Evolutionary conservation across 2,888 invertebrate species (phyloP).

Genomic region (Drosophila suboccidentalis): DNA sequence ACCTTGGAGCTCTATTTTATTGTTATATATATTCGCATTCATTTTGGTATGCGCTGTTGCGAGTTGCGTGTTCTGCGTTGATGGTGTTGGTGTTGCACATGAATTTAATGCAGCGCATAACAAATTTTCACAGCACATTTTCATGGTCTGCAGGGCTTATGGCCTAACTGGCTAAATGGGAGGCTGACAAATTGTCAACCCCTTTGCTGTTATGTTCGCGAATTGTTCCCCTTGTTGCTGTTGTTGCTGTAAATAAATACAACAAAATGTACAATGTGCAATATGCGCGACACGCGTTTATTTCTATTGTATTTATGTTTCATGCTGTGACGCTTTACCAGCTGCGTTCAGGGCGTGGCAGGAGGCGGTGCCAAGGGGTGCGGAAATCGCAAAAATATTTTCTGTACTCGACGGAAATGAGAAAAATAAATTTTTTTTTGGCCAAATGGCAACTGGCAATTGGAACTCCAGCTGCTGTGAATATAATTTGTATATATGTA

Average conservation of each 20-base stretch:
- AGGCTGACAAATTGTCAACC: conserved; percentile 78
- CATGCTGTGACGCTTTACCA: conserved; percentile 60
- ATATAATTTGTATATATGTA: conserved; percentile 58
- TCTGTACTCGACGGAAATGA: conserved; percentile 75
- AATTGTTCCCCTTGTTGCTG: conserved; percentile 12
- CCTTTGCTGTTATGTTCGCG: conserved; percentile 14
- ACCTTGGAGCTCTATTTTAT: conserved; percentile 50
- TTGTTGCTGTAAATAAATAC: conserved; percentile 64
- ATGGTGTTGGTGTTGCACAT: conserved; percentile 52
- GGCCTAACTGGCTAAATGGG: conserved; percentile 79
- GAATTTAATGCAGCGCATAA: conserved; percentile 76
- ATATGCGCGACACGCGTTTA: conserved; percentile 79
- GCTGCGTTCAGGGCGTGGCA: background rate
- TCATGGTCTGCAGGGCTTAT: conserved; percentile 59
- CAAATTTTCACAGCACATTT: conserved; percentile 79
- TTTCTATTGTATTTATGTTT: conserved; percentile 81
- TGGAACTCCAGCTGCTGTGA: conserved; percentile 29
- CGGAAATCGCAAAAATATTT: conserved; percentile 83
- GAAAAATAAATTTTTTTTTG: conserved; percentile 70
- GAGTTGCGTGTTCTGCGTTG: conserved; percentile 4
- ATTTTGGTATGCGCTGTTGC: conserved; percentile 17
- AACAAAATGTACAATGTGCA: conserved; percentile 69
- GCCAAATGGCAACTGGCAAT: conserved; percentile 16
- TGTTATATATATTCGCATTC: conserved; percentile 28
- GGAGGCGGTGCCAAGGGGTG: conserved; percentile 2